These are phyloP conservation scores for Salvelinus alpinus DNA, from an alignment of 2,113 vertebrate species.

Conservation along the genomic window DNA sequence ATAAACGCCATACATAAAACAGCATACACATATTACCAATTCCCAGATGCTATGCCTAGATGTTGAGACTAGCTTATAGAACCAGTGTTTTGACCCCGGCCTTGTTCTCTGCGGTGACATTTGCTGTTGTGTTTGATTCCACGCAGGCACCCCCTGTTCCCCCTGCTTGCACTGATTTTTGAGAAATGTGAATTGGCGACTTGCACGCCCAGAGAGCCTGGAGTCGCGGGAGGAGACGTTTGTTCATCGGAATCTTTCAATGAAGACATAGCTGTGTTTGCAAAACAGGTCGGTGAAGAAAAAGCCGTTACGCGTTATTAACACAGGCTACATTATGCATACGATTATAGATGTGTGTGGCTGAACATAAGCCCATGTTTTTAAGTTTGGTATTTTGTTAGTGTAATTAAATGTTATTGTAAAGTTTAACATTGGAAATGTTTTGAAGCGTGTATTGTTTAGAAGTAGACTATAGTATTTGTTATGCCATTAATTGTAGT, in stretches of 20 bases:
- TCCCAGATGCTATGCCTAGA: constrained; percentile 54
- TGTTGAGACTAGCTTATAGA: constrained; percentile 50
- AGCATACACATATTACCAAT: constrained; percentile 38
- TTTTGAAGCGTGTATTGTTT: background rate
- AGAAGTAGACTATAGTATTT: background rate
- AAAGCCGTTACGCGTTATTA: background rate
- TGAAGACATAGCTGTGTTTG: constrained; percentile 99
- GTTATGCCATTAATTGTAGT: background rate
- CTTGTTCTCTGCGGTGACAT: constrained; percentile 70
- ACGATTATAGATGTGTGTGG: background rate
- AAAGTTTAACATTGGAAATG: background rate
- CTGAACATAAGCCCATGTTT: background rate
- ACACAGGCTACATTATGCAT: background rate
- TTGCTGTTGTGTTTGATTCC: constrained; percentile 86
- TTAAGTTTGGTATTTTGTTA: background rate
- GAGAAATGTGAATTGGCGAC: constrained; percentile 99
- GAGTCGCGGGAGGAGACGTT: constrained; percentile 98
- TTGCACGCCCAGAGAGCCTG: constrained; percentile 98
- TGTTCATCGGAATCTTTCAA: constrained; percentile 99
- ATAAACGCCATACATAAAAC: constrained; percentile 7
- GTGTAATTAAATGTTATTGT: background rate
- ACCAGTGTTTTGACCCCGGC: constrained; percentile 65
- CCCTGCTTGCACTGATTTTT: constrained; percentile 99
- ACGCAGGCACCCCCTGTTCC: constrained; percentile 95
- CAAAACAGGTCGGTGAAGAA: constrained; percentile 94